Base-by-base conservation (phyloP, 2,797 vertebrate species). In the Malurus splendens region DNA sequence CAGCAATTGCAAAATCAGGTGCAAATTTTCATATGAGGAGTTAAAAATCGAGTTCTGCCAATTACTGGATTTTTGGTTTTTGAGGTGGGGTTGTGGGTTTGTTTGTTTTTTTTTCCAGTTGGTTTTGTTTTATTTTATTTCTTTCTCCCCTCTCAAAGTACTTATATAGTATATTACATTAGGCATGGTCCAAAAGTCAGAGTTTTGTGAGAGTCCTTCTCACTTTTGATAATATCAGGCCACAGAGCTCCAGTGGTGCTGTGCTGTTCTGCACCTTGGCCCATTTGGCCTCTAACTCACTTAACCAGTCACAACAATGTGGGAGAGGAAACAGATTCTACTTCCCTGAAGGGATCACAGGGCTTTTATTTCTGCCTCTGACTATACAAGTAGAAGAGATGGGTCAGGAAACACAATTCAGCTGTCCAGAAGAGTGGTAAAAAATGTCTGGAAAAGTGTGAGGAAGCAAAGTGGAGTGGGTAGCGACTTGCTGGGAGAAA, bases 11-110 rank as follows among this genome's bases (percentile, higher is more conserved):
- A 55, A 74, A 54, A 42, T 71, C 28, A 56, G 39, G 25, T 14
- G 71, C 78, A 32, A 47, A 61, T 68, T 90, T 83, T 33, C 13
- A 23, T 32, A 5, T 42, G 41, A 72, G 5, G 50, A 71, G 18
- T 36, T 90, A 67, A 44, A 84, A 76, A 60, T 28, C 7, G 38
- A 33, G 32, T 80, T 91, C n/a, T 51, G 7, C 41, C 67, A n/a
- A 32, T 62, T 56, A 27, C 7, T 83, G 30, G 14, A 2, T 36
- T 36, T 36, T 36, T 36, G 36, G 36, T 36, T 36, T 36, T 36
- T 36, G 36, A 36, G 36, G 33, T 33, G 0, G 1, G 4, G 20
- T 36, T 36, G 36, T 36, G 36, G 4, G 0, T 5, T 47, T 60
- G 10, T n/a, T 22, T 17, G 47, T 30, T 36, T 60, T 38, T 7